Conservation (phyloP, 2,888 invertebrate genomes). For the Tetragonula carbonaria region DNA sequence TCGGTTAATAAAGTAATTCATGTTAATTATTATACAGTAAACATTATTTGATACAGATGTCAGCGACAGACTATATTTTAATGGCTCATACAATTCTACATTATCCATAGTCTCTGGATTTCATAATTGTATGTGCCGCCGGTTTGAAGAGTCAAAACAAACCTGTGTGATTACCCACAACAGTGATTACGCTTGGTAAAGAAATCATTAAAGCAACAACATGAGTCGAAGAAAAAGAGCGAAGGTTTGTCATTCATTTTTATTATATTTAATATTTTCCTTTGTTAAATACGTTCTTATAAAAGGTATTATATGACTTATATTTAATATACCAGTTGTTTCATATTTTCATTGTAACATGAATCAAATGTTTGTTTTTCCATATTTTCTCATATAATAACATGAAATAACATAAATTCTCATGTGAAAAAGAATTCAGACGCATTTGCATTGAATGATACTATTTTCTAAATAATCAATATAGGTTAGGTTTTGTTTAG, state of each 20-base stretch:
- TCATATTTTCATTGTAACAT: not conserved
- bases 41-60: slow-evolving; percentile 35
- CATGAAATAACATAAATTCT: not conserved
- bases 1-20: not conserved
- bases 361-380: not conserved
- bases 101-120: slow-evolving; percentile 28
- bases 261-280: not conserved
- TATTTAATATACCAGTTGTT: not conserved
- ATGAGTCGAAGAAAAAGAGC: slow-evolving; percentile 88
- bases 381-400: not conserved
- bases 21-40: not conserved
- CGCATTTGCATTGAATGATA: not conserved
- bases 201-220: slow-evolving; percentile 26
- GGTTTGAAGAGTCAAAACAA: slow-evolving; percentile 77
- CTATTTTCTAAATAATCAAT: slow-evolving; percentile 19
- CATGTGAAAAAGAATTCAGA: not conserved
- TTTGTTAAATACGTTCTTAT: not conserved
- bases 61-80: not conserved
- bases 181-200: slow-evolving; percentile 34
- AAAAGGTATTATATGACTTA: not conserved
- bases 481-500: slow-evolving; percentile 64
- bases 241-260: slow-evolving; percentile 81
- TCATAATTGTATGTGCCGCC: slow-evolving; percentile 68
- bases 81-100: slow-evolving; percentile 14
- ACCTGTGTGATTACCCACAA: slow-evolving; percentile 52